Conservation (phyloP, 92 coral and sea anemone species). For the Porites lobata region DNA sequence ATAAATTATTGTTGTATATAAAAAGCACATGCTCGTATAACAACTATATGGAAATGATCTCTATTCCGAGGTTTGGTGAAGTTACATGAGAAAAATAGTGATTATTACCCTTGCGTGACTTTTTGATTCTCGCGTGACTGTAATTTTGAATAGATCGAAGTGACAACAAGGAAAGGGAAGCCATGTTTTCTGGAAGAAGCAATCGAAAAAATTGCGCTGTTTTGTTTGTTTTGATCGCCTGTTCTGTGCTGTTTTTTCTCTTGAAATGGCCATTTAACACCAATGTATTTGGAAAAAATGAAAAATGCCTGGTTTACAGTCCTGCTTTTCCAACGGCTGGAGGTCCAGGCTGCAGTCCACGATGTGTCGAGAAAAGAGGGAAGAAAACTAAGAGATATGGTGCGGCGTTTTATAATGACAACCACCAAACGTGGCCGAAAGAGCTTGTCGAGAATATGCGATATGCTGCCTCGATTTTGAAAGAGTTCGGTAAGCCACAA, state of each 20-base stretch:
- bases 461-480: slow-evolving; percentile 18
- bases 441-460: slow-evolving; percentile 1
- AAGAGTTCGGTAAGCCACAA: slow-evolving; percentile 40
- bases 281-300: background rate
- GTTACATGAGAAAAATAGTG: too few species aligned
- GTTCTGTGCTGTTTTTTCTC: background rate
- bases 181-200: background rate
- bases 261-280: background rate
- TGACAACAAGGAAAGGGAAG: background rate
- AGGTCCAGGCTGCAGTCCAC: slow-evolving; percentile 51
- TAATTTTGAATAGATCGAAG: background rate
- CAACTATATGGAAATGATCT: too few species aligned
- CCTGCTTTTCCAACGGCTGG: slow-evolving; percentile 56
- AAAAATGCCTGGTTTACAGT: background rate
- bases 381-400: background rate
- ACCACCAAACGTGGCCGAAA: background rate
- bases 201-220: background rate
- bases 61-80: too few species aligned
- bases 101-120: background rate
- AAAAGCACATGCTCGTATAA: too few species aligned
- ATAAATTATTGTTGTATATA: too few species aligned
- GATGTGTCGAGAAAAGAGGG: slow-evolving; percentile 25
- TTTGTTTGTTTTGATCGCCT: background rate
- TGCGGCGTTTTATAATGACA: background rate
- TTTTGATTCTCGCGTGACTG: background rate